These are phyloP conservation scores for Rotaria magnacalcarata DNA, from an alignment of 2,888 invertebrate genomes.

Conservation along the genomic window DNA sequence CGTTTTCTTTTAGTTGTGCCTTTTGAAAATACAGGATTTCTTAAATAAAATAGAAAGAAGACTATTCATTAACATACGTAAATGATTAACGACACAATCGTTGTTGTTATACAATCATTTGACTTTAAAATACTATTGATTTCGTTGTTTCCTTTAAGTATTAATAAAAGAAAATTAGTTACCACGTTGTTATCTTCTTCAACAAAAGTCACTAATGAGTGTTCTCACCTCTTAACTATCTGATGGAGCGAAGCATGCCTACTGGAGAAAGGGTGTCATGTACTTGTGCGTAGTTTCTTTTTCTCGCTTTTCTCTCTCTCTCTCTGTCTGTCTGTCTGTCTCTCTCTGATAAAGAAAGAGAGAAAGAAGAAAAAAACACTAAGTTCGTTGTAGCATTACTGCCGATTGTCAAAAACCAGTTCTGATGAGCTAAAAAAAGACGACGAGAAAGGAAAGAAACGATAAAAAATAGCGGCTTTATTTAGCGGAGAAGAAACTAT, in stretches of 20 bases:
- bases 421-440: background rate
- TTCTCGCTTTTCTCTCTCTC: background rate
- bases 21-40: background rate
- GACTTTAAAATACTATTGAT: background rate
- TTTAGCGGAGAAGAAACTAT: background rate
- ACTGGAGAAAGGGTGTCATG: background rate
- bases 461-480: background rate
- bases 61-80: background rate
- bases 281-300: background rate
- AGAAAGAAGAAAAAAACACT: background rate
- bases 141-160: background rate
- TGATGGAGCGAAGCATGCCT: background rate
- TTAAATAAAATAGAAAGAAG: background rate
- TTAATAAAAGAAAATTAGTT: background rate
- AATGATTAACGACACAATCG: background rate
- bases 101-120: background rate
- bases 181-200: background rate
- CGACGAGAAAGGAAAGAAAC: background rate
- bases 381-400: background rate
- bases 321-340: background rate
- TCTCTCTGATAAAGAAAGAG: no score
- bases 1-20: background rate
- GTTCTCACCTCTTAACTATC: background rate
- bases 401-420: background rate
- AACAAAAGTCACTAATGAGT: background rate